Base-by-base conservation (phyloP, 2,797 vertebrate species). In the Trachops cirrhosus region DNA sequence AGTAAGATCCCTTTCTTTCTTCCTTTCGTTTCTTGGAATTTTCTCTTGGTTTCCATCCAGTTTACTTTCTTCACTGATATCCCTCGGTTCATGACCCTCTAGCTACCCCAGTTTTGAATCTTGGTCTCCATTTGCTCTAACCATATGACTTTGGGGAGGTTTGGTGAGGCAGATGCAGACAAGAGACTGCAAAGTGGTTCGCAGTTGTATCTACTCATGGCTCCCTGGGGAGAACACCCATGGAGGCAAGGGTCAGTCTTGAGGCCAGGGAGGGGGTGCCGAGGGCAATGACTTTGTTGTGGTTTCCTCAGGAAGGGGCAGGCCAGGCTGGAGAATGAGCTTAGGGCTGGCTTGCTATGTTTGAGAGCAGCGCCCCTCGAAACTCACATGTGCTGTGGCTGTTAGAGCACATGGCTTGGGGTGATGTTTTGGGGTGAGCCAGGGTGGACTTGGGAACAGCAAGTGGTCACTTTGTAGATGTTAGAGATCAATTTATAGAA, bases 11-110 rank as follows among this genome's bases (percentile, higher is more conserved):
- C 34, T 75, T 48, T 46, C 85, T 92, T 75, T 90, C 50, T 77
- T 24, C 74, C 41, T 48, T 29, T 62, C 16, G 52, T 34, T 48
- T 18, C 46, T 75, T 50, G 34, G 52, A 86, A 37, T n/a, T 41
- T 86, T 82, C 84, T 82, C 22, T 46, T 34, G 52, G 62, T 24
- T 88, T 91, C 78, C 39, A 50, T 91, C 67, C 39, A 50, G n/a
- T 86, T 52, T 12, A 32, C 34, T 37, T 73, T 18, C 39, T n/a
- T 77, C 10, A 68, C 21, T 57, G 52, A 21, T 37, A 7, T 32
- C 59, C 48, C 48, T 52, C 1, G 4, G 39, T 37, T 6, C 41
- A 34, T 48, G 46, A 77, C 22, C 32, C 14, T 46, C 24, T 26
- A 39, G 46, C 62, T 67, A 85, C 37, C 80, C 46, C 8, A 37